phyloP scores from a whole-genome alignment of 2,888 invertebrate species.

The Athalia cordata region DNA sequence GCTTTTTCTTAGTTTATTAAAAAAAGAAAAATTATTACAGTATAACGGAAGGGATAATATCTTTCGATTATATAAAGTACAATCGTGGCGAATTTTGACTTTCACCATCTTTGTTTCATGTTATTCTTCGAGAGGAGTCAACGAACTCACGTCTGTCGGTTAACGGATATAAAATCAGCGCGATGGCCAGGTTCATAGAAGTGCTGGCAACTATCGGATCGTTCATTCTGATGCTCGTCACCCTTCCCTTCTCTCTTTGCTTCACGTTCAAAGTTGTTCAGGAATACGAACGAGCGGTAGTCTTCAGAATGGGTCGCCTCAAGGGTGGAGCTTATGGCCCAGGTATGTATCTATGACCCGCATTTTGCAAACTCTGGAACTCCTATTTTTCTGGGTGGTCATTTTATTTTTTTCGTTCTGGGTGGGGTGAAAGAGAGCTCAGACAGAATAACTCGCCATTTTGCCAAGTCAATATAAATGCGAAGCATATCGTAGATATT shows the following conservation, averaged over 20 bases:
- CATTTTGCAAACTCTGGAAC: too few species aligned
- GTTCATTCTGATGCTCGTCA: slow-evolving; percentile 83
- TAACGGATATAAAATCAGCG: slow-evolving; percentile 46
- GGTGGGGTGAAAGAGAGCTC: too few species aligned
- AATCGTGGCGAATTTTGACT: not conserved
- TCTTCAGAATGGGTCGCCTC: slow-evolving; percentile 90
- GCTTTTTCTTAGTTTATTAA: not conserved
- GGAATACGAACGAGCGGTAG: slow-evolving; percentile 91
- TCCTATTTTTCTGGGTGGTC: too few species aligned
- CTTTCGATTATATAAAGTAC: not conserved
- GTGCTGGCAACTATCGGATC: slow-evolving; percentile 84
- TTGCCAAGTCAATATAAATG: too few species aligned
- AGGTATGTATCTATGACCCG: slow-evolving; percentile 64
- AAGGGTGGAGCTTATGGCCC: slow-evolving; percentile 58
- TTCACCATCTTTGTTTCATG: slow-evolving; percentile 14
- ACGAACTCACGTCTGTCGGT: slow-evolving; percentile 17
- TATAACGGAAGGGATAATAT: not conserved
- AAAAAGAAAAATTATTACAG: not conserved
- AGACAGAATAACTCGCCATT: too few species aligned
- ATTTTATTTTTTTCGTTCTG: too few species aligned
- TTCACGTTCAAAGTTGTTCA: slow-evolving; percentile 92
- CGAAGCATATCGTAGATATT: not conserved
- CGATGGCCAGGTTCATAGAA: slow-evolving; percentile 83
- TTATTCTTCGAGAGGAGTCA: slow-evolving; percentile 29
- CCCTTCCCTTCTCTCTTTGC: slow-evolving; percentile 89